Conservation (phyloP, 2,888 invertebrate species). For the Lobophora halterata region DNA sequence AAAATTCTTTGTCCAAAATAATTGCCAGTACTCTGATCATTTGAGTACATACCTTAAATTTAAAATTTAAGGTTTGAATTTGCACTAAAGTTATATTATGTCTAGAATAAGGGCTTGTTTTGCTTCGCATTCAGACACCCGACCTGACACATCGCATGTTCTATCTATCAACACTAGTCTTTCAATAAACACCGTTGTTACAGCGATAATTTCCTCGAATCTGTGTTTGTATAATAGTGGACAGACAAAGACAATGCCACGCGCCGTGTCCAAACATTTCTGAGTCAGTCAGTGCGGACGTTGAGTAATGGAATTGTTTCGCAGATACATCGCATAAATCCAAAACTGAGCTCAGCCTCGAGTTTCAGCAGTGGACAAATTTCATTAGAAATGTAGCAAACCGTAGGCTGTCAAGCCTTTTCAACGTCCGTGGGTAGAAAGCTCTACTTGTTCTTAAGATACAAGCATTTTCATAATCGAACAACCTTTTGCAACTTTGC, state of each 20-base stretch:
- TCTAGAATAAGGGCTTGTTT: conserved; percentile 25
- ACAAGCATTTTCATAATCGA: too few species aligned
- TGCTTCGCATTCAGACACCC: conserved; percentile 13
- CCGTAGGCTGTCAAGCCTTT: too few species aligned
- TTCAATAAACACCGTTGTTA: conserved; percentile 56
- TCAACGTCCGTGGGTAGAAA: too few species aligned
- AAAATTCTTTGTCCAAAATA: too few species aligned
- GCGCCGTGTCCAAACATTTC: conserved; percentile 67
- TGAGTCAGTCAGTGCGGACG: conserved; percentile 38
- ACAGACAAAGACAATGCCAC: conserved; percentile 71
- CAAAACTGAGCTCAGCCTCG: too few species aligned
- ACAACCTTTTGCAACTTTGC: too few species aligned
- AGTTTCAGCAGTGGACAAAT: too few species aligned
- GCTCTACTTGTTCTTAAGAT: too few species aligned
- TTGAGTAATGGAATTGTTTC: conserved; percentile 15
- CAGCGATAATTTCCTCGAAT: conserved; percentile 60
- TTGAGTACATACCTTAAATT: too few species aligned
- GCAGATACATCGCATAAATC: conserved; percentile 13
- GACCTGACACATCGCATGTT: conserved; percentile 22
- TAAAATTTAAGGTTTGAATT: too few species aligned
- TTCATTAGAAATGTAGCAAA: background rate
- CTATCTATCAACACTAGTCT: conserved; percentile 36
- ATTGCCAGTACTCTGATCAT: too few species aligned
- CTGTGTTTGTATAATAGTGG: conserved; percentile 63
- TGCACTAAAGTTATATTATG: conserved; percentile 27